phyloP scores from a whole-genome alignment of 2,888 invertebrate species.

The Trachelus stipa region DNA sequence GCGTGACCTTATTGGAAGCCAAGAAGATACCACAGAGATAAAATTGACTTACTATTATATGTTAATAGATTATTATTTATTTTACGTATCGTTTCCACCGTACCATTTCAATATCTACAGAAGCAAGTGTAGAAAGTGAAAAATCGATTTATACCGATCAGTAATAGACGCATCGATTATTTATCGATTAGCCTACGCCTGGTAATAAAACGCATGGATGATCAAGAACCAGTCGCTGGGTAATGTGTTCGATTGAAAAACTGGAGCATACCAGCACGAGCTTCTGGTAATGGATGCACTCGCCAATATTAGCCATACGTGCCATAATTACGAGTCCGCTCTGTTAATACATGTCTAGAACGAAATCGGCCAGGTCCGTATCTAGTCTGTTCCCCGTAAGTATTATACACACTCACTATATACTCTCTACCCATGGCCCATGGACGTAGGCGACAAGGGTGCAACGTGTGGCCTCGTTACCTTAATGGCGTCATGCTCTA shows the following conservation, averaged over 20 bases:
- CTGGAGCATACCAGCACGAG: slow-evolving; percentile 37
- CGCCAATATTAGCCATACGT: not conserved
- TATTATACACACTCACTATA: not conserved
- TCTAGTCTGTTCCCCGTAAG: not conserved
- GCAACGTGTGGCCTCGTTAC: slow-evolving; percentile 53
- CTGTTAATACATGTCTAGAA: not conserved
- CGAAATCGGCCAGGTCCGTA: not conserved
- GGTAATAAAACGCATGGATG: slow-evolving; percentile 61
- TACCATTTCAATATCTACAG: not conserved
- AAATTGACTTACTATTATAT: not conserved
- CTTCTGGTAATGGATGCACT: not conserved
- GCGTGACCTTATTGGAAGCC: not conserved
- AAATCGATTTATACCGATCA: slow-evolving; percentile 1
- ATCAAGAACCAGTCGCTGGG: slow-evolving; percentile 57
- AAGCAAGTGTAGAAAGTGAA: not conserved
- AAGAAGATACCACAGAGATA: not conserved
- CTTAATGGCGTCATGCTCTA: slow-evolving; percentile 56
- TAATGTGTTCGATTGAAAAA: slow-evolving; percentile 60
- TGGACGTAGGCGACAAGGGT: slow-evolving; percentile 38
- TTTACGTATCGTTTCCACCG: not conserved
- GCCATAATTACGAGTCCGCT: not conserved
- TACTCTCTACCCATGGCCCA: slow-evolving; percentile 3
- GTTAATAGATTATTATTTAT: not conserved
- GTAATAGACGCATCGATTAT: slow-evolving; percentile 41
- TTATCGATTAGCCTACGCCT: slow-evolving; percentile 36